Conservation (phyloP, 2,888 invertebrate species). For the Megastigmus dorsalis region DNA sequence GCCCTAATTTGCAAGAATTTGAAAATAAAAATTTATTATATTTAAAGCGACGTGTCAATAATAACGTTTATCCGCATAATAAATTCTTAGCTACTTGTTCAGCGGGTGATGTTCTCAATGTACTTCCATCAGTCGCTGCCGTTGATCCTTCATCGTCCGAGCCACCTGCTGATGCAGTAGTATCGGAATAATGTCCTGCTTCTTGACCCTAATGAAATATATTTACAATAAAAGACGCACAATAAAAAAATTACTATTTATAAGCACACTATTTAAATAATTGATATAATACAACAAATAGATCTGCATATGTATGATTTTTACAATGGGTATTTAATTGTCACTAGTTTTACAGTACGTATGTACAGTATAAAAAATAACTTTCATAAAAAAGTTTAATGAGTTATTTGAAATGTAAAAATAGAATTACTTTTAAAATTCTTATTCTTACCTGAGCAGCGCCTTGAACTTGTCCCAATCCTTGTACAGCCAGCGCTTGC, state of each 20-base stretch:
- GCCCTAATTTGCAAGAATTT: constrained; percentile 59
- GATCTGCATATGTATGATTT: no score
- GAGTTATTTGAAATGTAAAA: no score
- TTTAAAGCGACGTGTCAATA: neutral
- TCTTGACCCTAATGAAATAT: constrained; percentile 51
- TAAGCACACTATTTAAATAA: no score
- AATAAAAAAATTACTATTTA: no score
- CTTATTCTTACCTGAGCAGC: constrained; percentile 61
- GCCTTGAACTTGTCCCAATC: constrained; percentile 65
- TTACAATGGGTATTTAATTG: no score
- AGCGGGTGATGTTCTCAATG: constrained; percentile 88
- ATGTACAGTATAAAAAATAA: no score
- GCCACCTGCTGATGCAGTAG: constrained; percentile 89
- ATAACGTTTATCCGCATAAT: neutral
- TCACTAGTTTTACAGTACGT: no score
- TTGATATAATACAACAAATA: no score
- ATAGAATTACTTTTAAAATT: no score
- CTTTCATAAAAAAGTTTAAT: no score
- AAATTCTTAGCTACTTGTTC: constrained; percentile 77
- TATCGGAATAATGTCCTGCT: constrained; percentile 83
- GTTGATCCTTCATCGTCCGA: constrained; percentile 97
- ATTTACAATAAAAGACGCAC: no score
- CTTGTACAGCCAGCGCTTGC: constrained; percentile 73
- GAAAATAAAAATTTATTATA: constrained; percentile 7
- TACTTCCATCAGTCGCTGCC: constrained; percentile 95